phyloP scores from a whole-genome alignment of 1,140 invertebrate species.

The Ceratina japonica region DNA sequence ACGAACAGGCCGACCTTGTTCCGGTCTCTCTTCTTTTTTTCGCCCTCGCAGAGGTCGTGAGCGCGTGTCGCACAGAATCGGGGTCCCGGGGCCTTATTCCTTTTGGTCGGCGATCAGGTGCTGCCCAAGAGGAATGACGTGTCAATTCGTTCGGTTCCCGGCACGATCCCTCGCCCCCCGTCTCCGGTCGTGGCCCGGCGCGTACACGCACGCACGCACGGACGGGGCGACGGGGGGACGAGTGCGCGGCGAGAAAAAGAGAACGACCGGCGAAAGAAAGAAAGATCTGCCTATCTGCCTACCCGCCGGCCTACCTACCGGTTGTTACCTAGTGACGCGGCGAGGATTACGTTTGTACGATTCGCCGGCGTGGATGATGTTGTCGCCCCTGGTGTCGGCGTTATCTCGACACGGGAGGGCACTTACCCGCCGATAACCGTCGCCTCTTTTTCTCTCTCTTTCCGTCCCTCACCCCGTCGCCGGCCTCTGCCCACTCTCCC shows the following conservation, averaged over 20 bases:
- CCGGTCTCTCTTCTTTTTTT: slow-evolving; percentile 16
- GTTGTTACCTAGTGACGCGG: slow-evolving; percentile 71
- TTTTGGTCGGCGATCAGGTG: slow-evolving; percentile 57
- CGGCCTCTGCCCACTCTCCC: too few relatives aligned
- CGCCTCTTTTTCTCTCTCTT: slow-evolving; percentile 44
- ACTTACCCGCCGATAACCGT: slow-evolving; percentile 77
- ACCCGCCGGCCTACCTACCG: slow-evolving; percentile 59
- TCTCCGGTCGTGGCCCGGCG: slow-evolving; percentile 4
- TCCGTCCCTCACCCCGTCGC: slow-evolving; percentile 25
- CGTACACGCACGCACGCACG: slow-evolving; percentile 30
- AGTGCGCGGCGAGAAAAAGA: slow-evolving; percentile 20
- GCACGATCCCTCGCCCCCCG: slow-evolving; percentile 34
- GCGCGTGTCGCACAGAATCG: slow-evolving; percentile 45
- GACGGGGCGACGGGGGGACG: too few relatives aligned
- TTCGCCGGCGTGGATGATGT: slow-evolving; percentile 76
- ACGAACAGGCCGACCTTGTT: slow-evolving; percentile 30
- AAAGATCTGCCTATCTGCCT: slow-evolving; percentile 38
- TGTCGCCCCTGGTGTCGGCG: slow-evolving; percentile 76
- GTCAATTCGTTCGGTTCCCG: slow-evolving; percentile 52
- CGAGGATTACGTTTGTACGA: slow-evolving; percentile 74
- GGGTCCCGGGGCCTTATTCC: slow-evolving; percentile 36
- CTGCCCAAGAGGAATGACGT: slow-evolving; percentile 59
- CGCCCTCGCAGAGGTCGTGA: slow-evolving; percentile 36
- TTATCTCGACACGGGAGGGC: slow-evolving; percentile 78
- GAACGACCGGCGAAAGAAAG: slow-evolving; percentile 27